Evolutionary conservation across 2,113 vertebrate genomes (phyloP).

Genomic region (Petrocephalus microphthalmus): DNA sequence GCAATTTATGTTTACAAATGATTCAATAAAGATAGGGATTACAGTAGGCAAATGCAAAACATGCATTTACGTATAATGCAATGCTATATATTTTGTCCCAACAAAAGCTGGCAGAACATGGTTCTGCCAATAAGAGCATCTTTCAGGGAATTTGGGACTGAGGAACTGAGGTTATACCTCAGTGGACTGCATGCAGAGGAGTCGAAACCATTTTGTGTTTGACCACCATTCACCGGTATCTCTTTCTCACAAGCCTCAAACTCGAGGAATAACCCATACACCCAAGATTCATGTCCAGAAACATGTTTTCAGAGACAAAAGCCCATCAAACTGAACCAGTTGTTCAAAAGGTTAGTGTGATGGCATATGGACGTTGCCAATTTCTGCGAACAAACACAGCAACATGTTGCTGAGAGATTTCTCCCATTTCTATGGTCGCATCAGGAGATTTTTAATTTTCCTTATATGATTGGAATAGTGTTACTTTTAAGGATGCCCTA

Average conservation of each 20-base stretch:
- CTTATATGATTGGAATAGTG: background rate
- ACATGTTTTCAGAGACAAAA: no score
- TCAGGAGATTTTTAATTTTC: background rate
- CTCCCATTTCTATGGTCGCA: background rate
- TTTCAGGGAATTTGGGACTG: background rate
- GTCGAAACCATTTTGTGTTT: background rate
- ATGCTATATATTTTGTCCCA: background rate
- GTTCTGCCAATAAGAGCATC: background rate
- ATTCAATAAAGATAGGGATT: background rate
- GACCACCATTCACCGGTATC: background rate
- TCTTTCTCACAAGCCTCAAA: background rate
- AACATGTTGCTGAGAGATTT: background rate
- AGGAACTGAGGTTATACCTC: background rate
- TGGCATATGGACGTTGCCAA: no score
- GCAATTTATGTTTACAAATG: background rate
- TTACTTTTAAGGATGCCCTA: background rate
- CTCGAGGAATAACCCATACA: no score
- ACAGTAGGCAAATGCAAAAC: background rate
- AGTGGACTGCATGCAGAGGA: background rate
- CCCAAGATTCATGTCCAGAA: no score
- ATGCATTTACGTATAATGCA: background rate
- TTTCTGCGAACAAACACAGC: background rate
- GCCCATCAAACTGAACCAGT: no score
- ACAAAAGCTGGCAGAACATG: background rate
- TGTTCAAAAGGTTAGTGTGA: no score